These are phyloP conservation scores for Limnothrissa miodon DNA, from an alignment of 2,113 vertebrate species.

Conservation along the genomic window DNA sequence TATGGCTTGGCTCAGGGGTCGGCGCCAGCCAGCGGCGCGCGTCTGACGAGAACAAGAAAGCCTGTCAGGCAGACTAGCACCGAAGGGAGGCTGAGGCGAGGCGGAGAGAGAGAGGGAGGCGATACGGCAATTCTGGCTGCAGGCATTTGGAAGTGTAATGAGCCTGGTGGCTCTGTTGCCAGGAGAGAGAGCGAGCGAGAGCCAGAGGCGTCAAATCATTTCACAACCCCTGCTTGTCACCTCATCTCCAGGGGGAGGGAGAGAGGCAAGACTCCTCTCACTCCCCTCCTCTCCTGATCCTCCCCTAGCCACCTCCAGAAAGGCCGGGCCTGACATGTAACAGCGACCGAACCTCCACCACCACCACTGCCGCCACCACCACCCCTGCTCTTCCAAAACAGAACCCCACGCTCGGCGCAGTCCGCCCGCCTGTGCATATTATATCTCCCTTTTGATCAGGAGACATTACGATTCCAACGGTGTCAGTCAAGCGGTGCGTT, in stretches of 20 bases:
- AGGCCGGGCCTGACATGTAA: neutral
- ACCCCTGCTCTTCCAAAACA: neutral
- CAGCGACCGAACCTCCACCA: neutral
- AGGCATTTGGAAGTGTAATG: slow-evolving; percentile 65
- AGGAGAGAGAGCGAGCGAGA: slow-evolving; percentile 27
- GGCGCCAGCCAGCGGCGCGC: slow-evolving; percentile 35
- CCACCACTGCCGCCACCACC: neutral
- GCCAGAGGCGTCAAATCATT: slow-evolving; percentile 45
- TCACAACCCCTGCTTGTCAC: slow-evolving; percentile 52
- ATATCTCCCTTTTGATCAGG: slow-evolving; percentile 36
- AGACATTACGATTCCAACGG: slow-evolving; percentile 32
- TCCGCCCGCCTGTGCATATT: slow-evolving; percentile 32
- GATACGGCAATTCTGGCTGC: neutral
- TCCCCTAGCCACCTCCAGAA: slow-evolving; percentile 5
- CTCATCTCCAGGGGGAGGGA: slow-evolving; percentile 36
- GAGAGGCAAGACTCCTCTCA: neutral
- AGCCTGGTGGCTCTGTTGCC: slow-evolving; percentile 47
- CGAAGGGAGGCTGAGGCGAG: slow-evolving; percentile 12
- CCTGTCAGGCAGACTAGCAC: slow-evolving; percentile 46
- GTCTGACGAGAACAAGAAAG: slow-evolving; percentile 40
- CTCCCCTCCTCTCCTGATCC: neutral
- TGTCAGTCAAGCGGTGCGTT: slow-evolving; percentile 32
- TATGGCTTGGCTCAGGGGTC: slow-evolving; percentile 49
- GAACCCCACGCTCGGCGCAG: neutral
- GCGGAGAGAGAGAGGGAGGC: neutral